Base-by-base conservation (phyloP, 2,797 vertebrate species). In the Smutsia gigantea region DNA sequence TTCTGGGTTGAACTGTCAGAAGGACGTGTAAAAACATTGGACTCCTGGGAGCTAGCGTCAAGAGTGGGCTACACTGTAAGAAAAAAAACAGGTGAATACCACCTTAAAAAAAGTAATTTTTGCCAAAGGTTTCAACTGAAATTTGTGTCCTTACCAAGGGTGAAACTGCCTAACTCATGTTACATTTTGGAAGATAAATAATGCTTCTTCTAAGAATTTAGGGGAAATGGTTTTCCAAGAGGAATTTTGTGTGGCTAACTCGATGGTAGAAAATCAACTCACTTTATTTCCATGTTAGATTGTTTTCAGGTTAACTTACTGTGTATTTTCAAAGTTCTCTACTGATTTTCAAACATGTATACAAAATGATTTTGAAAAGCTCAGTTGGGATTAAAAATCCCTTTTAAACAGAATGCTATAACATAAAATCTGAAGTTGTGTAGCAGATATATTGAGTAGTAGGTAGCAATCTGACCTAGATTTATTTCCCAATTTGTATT, bases 401-500 rank as follows among this genome's bases (percentile, higher is more conserved):
- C 21, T 27, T 57, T 74, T 39, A 61, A 15, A 12, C 21, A 72
- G 14, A 61, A 83, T n/a, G 23, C 34, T 82, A 13, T 29, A 53
- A 31, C 68, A 64, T 72, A 77, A 59, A 51, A 68, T 78, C 25
- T 77, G 34, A 78, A 88, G 39, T 17, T 46, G 23, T 5, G 69
- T 23, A 49, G n/a, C 7, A 93, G 21, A 81, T 29, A 10, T 18
- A 71, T 59, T 42, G 18, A 79, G 23, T 72, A 9, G 13, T 18
- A 86, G n/a, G 51, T 27, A 93, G 27, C 0, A 23, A 57, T 71
- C 39, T 71, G 79, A 90, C 55, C 27, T 77, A 88, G 6, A 85
- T 86, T 87, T 93, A 69, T 23, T 87, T 79, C 42, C 17, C 29
- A 68, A 53, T 71, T 87, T 74, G 82, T 85, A 88, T 63, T 94